A percentile compares a stretch with the other conserved stretches of the same genome.
Conservation (phyloP, 2,797 vertebrate species). For the Poecile montanus region DNA sequence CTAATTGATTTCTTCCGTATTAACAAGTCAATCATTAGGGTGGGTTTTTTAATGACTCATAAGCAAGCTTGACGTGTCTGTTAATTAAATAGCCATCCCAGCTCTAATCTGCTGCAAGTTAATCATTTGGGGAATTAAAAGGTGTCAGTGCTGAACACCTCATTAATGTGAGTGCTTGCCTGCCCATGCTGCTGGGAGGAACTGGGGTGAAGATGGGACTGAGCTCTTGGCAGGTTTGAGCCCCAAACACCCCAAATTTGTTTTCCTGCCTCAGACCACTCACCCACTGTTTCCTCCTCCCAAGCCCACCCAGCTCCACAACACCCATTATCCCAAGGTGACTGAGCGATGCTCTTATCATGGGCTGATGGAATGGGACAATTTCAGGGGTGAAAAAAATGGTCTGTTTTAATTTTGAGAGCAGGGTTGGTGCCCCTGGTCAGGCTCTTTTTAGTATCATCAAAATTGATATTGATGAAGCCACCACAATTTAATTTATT, state of each 20-base stretch:
- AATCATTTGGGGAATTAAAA: slow-evolving; percentile 76
- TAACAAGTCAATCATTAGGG: slow-evolving; percentile 75
- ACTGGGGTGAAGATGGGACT: fast-evolving
- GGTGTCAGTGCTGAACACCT: slow-evolving; percentile 59
- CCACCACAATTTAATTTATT: slow-evolving; percentile 37
- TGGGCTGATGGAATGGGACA: neutral
- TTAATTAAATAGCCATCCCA: slow-evolving; percentile 79
- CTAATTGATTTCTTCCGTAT: slow-evolving; percentile 75
- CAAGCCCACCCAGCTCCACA: neutral
- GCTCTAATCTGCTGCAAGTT: slow-evolving; percentile 74
- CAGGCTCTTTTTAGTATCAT: neutral
- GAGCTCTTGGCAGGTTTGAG: fast-evolving
- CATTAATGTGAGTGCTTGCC: neutral
- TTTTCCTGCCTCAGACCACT: neutral
- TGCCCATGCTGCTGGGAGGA: neutral
- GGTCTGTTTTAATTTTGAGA: neutral
- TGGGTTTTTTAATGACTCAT: slow-evolving; percentile 70
- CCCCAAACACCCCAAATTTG: neutral
- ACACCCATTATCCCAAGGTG: neutral
- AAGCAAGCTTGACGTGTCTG: slow-evolving; percentile 77
- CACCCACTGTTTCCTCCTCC: fast-evolving
- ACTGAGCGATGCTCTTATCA: fast-evolving
- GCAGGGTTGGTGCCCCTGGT: neutral
- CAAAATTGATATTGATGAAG: neutral
- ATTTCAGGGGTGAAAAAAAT: neutral